Evolutionary conservation across 2,797 vertebrate species (phyloP).

Genomic region (Dicrostonyx torquatus): DNA sequence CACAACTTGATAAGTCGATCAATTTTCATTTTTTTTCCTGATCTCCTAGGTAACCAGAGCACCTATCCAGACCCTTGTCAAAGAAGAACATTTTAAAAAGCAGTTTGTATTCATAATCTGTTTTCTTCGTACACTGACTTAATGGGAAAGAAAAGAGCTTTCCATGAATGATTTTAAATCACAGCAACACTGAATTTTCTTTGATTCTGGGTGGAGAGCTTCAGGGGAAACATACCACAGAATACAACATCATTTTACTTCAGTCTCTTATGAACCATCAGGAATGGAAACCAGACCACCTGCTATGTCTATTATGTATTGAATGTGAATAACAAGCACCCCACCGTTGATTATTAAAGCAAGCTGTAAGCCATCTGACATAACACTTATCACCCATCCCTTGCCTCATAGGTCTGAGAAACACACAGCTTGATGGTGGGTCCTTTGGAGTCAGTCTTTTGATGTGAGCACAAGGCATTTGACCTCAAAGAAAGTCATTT

Average conservation of each 20-base stretch:
- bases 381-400: slow-evolving; percentile 57
- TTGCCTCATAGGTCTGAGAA: slow-evolving; percentile 62
- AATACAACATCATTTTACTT: slow-evolving; percentile 62
- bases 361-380: slow-evolving; percentile 73
- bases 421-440: slow-evolving; percentile 24
- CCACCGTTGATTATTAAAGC: slow-evolving; percentile 68
- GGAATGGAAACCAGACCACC: slow-evolving; percentile 70
- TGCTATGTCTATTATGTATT: slow-evolving; percentile 76
- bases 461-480: slow-evolving; percentile 71
- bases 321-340: slow-evolving; percentile 78
- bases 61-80: slow-evolving; percentile 64
- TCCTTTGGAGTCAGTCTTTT: slow-evolving; percentile 50
- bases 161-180: slow-evolving; percentile 63
- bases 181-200: slow-evolving; percentile 61
- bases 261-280: slow-evolving; percentile 65
- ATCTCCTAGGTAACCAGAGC: slow-evolving; percentile 80
- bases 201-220: slow-evolving; percentile 68
- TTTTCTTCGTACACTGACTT: slow-evolving; percentile 69
- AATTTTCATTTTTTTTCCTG: slow-evolving; percentile 73
- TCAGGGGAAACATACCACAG: slow-evolving; percentile 49
- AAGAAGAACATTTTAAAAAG: slow-evolving; percentile 72
- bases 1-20: slow-evolving; percentile 78
- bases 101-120: slow-evolving; percentile 73
- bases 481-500: slow-evolving; percentile 75
- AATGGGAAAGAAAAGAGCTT: slow-evolving; percentile 65